These are phyloP conservation scores for Panthera tigris DNA, from an alignment of 2,113 vertebrate genomes.

Conservation along the genomic window DNA sequence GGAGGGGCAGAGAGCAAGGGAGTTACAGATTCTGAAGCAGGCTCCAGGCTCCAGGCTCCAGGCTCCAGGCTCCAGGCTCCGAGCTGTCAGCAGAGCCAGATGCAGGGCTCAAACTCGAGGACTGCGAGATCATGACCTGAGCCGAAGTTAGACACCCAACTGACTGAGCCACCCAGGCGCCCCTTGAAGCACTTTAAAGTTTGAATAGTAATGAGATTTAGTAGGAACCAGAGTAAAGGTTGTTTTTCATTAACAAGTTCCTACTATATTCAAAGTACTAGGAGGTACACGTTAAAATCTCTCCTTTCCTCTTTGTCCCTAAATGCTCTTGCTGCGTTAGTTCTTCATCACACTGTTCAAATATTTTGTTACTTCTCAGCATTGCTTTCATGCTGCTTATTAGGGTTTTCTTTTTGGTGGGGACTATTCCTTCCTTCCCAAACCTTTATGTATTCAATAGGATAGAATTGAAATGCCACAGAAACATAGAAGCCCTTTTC, in stretches of 20 bases:
- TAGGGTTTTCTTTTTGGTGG: neutral
- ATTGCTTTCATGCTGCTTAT: neutral
- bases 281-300: neutral
- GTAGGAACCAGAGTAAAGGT: neutral
- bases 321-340: neutral
- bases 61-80: no score
- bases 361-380: neutral
- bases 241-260: neutral
- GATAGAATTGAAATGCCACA: neutral
- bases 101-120: no score
- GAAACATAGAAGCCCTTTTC: neutral
- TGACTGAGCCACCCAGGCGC: no score
- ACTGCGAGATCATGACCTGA: no score
- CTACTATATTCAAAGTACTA: accelerated
- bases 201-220: neutral
- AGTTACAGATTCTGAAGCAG: no score
- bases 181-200: neutral
- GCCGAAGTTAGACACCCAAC: no score
- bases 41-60: no score
- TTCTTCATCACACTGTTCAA: neutral
- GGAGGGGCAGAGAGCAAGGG: no score
- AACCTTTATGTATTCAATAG: neutral
- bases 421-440: neutral
- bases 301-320: neutral
- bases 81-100: no score